Base-by-base conservation (phyloP, 2,113 vertebrate genomes). In the Vidua macroura region DNA sequence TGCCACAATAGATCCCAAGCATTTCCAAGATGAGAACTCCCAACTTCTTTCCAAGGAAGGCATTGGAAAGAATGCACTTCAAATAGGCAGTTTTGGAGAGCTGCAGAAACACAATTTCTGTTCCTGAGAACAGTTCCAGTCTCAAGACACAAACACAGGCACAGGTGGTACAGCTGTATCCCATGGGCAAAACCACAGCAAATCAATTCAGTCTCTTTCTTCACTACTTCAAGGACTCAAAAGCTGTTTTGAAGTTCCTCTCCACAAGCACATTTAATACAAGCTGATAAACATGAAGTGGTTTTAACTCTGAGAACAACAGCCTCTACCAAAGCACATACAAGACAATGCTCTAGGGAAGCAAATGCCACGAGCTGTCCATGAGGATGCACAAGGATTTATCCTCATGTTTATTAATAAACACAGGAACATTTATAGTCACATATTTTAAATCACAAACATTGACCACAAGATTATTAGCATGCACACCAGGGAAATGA, bases 1-100 rank as follows among this genome's bases (percentile, higher is more conserved):
- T 44, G 10, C 41, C 18, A 2, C 6, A 22, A 2, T 0, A 66
- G 5, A 31, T 77, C 28, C 11, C 24, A 18, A 52, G 25, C 5
- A 10, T 33, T 68, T n/a, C 16, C 46, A 73, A 23, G 41, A 24
- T 9, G 17, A 12, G 24, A 92, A 44, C 5, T 9, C 39, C 35
- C 11, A 37, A 35, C 8, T 44, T 60, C 37, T 48, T 77, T 31
- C 55, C 59, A 72, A 86, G 24, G 37, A 62, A 74, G 25, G 18
- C 8, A 13, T 2, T 33, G 30, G 18, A 64, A 48, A 59, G 25
- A 35, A 46, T 0, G 2, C 25, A 20, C 22, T 37, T 48, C 25
- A 39, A 33, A 39, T 0, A 58, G 59, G 3, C 20, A n/a, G 46
- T 11, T 83, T 76, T 43, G 46, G 49, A 92, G n/a, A 91, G 66